A percentile compares a stretch with the other conserved stretches of the same genome.
These are phyloP conservation scores for Holothuria leucospilota DNA, from an alignment of 53 echinoderm and acorn worm species.

Conservation along the genomic window DNA sequence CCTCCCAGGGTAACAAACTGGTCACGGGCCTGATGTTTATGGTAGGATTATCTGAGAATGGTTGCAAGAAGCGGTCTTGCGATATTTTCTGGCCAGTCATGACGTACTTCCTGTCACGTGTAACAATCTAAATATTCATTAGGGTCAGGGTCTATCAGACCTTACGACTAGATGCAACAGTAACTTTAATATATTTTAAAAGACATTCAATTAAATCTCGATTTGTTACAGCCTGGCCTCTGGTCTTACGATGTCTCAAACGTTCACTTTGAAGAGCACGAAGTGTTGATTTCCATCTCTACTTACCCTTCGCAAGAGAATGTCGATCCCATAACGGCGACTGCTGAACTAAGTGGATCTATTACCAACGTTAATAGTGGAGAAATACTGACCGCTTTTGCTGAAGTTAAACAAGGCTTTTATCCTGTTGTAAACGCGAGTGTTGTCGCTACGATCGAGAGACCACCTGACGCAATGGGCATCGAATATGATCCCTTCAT, in stretches of 20 bases:
- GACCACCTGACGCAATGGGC: slow-evolving; percentile 44
- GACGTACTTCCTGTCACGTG: no score
- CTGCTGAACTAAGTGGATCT: slow-evolving; percentile 69
- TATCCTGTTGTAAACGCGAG: slow-evolving; percentile 60
- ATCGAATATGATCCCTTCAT: slow-evolving; percentile 16
- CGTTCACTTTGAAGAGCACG: neutral
- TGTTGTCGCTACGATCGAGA: slow-evolving; percentile 63
- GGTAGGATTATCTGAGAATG: no score
- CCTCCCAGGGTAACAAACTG: no score
- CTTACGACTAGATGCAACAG: no score
- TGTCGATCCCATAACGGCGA: slow-evolving; percentile 69
- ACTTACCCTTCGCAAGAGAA: slow-evolving; percentile 54
- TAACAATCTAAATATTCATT: no score
- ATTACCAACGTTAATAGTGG: slow-evolving; percentile 50
- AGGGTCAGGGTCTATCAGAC: no score
- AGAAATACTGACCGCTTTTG: slow-evolving; percentile 55
- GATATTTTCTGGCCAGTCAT: no score
- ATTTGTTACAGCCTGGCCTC: slow-evolving; percentile 25
- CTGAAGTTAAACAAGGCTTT: slow-evolving; percentile 72
- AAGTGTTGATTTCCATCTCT: slow-evolving; percentile 54
- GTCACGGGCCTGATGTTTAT: no score
- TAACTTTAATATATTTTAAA: no score
- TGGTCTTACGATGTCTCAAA: neutral
- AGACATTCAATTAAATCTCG: no score
- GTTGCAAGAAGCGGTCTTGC: no score